Base-by-base conservation (phyloP, 2,888 invertebrate species). In the Caenorhabditis sp. region DNA sequence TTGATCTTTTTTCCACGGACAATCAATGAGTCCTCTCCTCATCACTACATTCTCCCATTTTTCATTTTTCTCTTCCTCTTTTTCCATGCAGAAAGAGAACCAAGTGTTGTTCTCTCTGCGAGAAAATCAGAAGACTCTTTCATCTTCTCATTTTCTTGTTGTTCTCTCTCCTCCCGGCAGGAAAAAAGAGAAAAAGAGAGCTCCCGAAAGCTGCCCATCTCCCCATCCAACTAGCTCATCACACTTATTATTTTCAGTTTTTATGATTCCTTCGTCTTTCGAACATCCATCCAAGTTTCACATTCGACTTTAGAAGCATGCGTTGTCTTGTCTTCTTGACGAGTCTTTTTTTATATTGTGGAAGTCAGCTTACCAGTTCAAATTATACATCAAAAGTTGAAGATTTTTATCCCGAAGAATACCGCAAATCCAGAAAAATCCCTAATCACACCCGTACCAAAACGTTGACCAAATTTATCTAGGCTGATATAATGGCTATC, bases 161-260 rank as follows among this genome's bases (percentile, higher is more conserved):
- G 38, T 61, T 61, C 70, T 73, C 61, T 68, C 77, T 63, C 58
- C n/a, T 35, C 47, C 44, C 56, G 49, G 41, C 38, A 47, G 64
- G 26, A 54, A 54, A 63, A 54, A 35, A 8, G 31, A 47, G 54
- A 56, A 28, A 38, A 68, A 51, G 12, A 51, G 10, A 51, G 51
- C 49, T 66, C 66, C 66, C 66, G 68, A 54, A 26, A 61, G 49
- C n/a, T 6, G n/a, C n/a, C n/a, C n/a, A n/a, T n/a, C n/a, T n/a
- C n/a, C 22, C 47, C 44, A 24, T 41, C 35, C 59, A 63, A 35
- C 51, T 64, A n/a, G 24, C 47, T 59, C 54, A 68, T 73, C 38
- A 73, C 54, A 31, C 58, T 68, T 80, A 73, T 80, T 80, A 73
- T 74, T 80, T 74, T 79, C 79, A 79, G 70, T 70, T 79, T 79